Evolutionary conservation across 2,888 invertebrate species (phyloP).

Genomic region (Dendrolimus pini): DNA sequence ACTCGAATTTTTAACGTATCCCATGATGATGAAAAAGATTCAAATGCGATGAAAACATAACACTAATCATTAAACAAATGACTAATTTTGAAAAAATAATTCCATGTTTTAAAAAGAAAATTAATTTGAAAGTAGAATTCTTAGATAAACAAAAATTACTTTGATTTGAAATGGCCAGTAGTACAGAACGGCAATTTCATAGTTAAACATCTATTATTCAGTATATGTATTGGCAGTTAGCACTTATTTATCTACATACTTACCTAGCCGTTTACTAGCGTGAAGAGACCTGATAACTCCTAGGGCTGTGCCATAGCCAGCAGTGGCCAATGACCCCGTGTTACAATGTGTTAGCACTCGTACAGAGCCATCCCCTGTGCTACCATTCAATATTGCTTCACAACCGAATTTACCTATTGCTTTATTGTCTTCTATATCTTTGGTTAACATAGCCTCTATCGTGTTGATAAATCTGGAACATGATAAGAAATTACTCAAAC

Average conservation of each 20-base stretch:
- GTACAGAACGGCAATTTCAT: too few species aligned
- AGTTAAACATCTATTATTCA: too few species aligned
- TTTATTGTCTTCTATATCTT: constrained; percentile 92
- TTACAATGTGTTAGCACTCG: constrained; percentile 97
- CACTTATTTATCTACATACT: constrained; percentile 15
- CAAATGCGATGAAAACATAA: too few species aligned
- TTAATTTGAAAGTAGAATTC: too few species aligned
- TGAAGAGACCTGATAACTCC: constrained; percentile 94
- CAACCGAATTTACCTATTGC: constrained; percentile 92
- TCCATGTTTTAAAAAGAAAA: too few species aligned
- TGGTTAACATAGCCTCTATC: constrained; percentile 88
- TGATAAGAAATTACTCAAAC: background rate
- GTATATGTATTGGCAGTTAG: too few species aligned
- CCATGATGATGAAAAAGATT: too few species aligned
- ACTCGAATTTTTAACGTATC: too few species aligned
- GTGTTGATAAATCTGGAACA: constrained; percentile 81
- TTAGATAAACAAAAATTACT: too few species aligned
- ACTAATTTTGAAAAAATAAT: too few species aligned
- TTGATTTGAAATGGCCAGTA: too few species aligned
- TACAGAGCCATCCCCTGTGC: constrained; percentile 77
- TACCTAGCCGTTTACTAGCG: constrained; percentile 82
- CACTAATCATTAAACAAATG: too few species aligned
- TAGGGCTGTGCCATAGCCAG: constrained; percentile 97
- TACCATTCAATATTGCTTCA: constrained; percentile 80
- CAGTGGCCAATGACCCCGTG: constrained; percentile 98